Evolutionary conservation across 2,797 vertebrate species (phyloP).

Genomic region (Sebastes melanostomus): DNA sequence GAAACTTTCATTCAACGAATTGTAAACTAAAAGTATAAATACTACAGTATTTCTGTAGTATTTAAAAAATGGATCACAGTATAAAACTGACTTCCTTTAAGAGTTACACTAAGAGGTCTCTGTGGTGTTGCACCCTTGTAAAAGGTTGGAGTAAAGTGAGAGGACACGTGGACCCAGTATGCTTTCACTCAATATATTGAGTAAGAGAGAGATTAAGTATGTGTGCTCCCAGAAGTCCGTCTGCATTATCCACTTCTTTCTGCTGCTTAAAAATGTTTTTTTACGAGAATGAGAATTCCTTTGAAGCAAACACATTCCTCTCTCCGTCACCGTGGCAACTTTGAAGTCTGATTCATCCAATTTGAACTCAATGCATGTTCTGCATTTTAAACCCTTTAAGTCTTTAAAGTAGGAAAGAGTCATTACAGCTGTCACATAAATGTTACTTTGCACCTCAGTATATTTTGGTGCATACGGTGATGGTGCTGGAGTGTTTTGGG

Average conservation of each 20-base stretch:
- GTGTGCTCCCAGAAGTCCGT: neutral
- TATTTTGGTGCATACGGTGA: neutral
- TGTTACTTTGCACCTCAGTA: neutral
- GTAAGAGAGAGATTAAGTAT: neutral
- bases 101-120: neutral
- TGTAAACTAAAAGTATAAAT: neutral
- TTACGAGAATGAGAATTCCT: neutral
- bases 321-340: neutral
- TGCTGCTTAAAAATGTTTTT: neutral
- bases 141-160: neutral
- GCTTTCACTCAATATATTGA: conserved; percentile 33
- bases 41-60: neutral
- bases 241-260: neutral
- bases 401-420: neutral
- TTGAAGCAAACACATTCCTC: neutral
- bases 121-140: conserved; percentile 2
- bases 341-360: neutral
- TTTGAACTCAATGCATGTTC: neutral
- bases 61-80: neutral
- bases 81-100: neutral
- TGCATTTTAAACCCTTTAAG: neutral
- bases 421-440: neutral
- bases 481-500: neutral
- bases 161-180: neutral
- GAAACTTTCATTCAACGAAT: neutral